Base-by-base conservation (phyloP, 2,113 vertebrate genomes). In the Lonchura striata region DNA sequence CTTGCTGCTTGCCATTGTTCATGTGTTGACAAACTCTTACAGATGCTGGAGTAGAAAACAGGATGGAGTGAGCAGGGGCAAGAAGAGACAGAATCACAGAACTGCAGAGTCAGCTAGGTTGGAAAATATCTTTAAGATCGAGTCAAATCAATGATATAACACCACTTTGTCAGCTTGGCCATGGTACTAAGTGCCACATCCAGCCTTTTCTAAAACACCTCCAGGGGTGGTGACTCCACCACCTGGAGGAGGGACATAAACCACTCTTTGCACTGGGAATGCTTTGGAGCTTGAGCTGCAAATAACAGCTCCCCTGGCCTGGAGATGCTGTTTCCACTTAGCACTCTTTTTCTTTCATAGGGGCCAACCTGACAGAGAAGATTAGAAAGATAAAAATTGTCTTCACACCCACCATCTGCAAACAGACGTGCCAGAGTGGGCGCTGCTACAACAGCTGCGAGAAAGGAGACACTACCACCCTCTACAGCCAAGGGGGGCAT, bases 401-500 rank as follows among this genome's bases (percentile, higher is more conserved):
- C 97, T 99, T 99, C 97, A 99, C 99, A 12, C 99, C 99, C 18
- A 99, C 99, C 78, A 97, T 99, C 97, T 99, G 99, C 97, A 99
- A 98, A 95, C 98, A 99, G 97, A 99, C 98, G 2, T 99, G 99
- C 96, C 96, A 75, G 79, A 97, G 86, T 2, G 98, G 98, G 37
- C 98, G 94, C 84, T 99, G 99, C 91, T 98, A 98, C 96, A 99
- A 99, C 97, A 98, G 96, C 97, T 99, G 99, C 7, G 98, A 99
- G 97, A 98, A 97, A 41, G 99, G 99, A 21, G 99, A 99, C 92
- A 96, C 99, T 88, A 99, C 99, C 88, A 99, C 99, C 25, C 95
- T 99, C 60, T 99, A 99, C 66, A 99, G 99, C 96, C 98, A 98
- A 33, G 98, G 98, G 2, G 97, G 98, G 10, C 97, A 98, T 0